A percentile compares a stretch with the other conserved stretches of the same genome.
phyloP scores from a whole-genome alignment of 2,797 vertebrate genomes.

The Arnoldichthys spilopterus region DNA sequence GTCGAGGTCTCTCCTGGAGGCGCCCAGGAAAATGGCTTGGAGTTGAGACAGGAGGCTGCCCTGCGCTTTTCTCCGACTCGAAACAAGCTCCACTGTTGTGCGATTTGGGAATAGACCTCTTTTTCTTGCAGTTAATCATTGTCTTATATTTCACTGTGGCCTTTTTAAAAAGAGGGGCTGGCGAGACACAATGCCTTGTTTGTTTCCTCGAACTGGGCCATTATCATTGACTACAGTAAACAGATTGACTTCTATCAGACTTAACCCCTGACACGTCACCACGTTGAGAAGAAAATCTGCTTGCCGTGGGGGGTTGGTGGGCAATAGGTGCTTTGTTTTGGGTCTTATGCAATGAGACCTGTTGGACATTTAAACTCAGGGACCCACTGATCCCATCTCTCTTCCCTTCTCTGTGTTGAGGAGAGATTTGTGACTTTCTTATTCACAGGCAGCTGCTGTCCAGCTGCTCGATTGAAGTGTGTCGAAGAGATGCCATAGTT shows the following conservation, averaged over 20 bases:
- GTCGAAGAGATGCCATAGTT: background rate
- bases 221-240: conserved; percentile 70
- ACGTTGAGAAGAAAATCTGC: conserved; percentile 67
- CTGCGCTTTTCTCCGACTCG: conserved; percentile 11
- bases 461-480: background rate
- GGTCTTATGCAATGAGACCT: conserved; percentile 72
- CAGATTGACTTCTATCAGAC: conserved; percentile 65
- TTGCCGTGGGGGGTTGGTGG: conserved; percentile 53
- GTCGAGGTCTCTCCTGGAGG: background rate
- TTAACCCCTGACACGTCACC: conserved; percentile 67
- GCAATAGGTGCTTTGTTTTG: conserved; percentile 74
- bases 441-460: background rate
- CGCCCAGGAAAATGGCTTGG: background rate
- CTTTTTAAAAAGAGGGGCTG: conserved; percentile 54
- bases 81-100: conserved; percentile 57
- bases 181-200: conserved; percentile 60
- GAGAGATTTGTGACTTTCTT: background rate
- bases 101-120: conserved; percentile 51
- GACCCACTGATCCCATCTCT: conserved; percentile 60
- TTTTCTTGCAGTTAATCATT: conserved; percentile 56
- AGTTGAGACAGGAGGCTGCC: conserved; percentile 13
- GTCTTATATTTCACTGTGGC: conserved; percentile 58
- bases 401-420: background rate
- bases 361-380: conserved; percentile 69
- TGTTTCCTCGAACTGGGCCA: conserved; percentile 61